Evolutionary conservation across 2,888 invertebrate species (phyloP).

Genomic region (Dendrolimus pini): DNA sequence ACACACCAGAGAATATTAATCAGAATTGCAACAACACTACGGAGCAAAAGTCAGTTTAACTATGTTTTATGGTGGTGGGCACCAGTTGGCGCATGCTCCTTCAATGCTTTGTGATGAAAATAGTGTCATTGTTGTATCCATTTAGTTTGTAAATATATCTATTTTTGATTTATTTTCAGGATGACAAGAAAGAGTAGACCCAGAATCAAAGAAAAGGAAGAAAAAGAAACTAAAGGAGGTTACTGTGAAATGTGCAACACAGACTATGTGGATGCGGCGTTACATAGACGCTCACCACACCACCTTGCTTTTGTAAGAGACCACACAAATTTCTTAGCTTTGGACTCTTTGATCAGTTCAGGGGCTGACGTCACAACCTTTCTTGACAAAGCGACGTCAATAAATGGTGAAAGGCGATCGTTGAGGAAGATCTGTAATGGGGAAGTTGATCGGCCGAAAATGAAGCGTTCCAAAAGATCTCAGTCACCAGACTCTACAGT

Average conservation of each 20-base stretch:
- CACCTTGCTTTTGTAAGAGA: slow-evolving; percentile 85
- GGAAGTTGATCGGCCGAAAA: slow-evolving; percentile 34
- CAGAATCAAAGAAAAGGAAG: slow-evolving; percentile 59
- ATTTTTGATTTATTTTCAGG: slow-evolving; percentile 38
- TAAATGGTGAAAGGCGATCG: slow-evolving; percentile 55
- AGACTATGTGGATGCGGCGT: slow-evolving; percentile 82
- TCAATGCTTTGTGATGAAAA: too few relatives aligned
- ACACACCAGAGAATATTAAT: slow-evolving; percentile 33
- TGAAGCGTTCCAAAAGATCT: slow-evolving; percentile 40
- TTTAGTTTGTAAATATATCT: too few relatives aligned
- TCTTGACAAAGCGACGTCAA: slow-evolving; percentile 75
- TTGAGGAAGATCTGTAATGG: slow-evolving; percentile 60
- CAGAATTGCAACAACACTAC: slow-evolving; percentile 25
- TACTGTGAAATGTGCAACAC: slow-evolving; percentile 89
- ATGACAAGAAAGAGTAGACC: slow-evolving; percentile 75
- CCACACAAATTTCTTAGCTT: slow-evolving; percentile 83
- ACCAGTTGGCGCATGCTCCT: too few relatives aligned
- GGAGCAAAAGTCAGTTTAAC: slow-evolving; percentile 46
- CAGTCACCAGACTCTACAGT: slow-evolving; percentile 47
- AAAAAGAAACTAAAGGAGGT: slow-evolving; percentile 72
- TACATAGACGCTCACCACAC: slow-evolving; percentile 84
- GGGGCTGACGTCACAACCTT: slow-evolving; percentile 83
- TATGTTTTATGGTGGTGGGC: background rate
- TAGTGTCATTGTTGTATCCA: too few relatives aligned
- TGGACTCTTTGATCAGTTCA: slow-evolving; percentile 82